Evolutionary conservation across 2,888 invertebrate genomes (phyloP).

Genomic region (Tinea pellionella): DNA sequence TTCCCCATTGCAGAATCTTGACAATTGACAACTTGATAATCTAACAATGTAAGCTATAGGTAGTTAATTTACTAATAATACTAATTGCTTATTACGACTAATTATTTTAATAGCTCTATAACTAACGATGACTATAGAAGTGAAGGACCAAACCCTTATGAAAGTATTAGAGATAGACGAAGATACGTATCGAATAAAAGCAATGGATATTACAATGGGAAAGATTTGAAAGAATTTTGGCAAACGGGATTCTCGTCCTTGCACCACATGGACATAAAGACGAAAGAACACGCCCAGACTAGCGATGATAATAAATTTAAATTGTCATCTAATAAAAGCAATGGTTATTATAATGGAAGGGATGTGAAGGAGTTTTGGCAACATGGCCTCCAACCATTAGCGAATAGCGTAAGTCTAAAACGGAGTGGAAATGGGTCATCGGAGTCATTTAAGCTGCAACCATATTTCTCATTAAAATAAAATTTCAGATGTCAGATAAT

Average conservation of each 20-base stretch:
- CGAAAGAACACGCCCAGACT: background rate
- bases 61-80: too few species aligned
- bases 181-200: background rate
- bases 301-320: background rate
- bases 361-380: constrained; percentile 1
- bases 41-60: too few species aligned
- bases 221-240: background rate
- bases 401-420: background rate
- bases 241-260: background rate
- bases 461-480: too few species aligned
- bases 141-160: background rate
- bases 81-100: too few species aligned
- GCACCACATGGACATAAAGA: background rate
- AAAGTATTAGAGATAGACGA: background rate
- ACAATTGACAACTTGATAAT: too few species aligned
- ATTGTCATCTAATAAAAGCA: background rate
- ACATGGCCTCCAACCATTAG: background rate
- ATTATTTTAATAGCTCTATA: too few species aligned
- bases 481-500: too few species aligned
- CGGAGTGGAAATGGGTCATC: background rate
- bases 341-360: constrained; percentile 1
- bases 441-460: too few species aligned
- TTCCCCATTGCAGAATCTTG: too few species aligned
- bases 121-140: background rate
- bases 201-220: constrained; percentile 1